Conservation (phyloP, 2,797 vertebrate genomes). For the Coregonus sp. region DNA sequence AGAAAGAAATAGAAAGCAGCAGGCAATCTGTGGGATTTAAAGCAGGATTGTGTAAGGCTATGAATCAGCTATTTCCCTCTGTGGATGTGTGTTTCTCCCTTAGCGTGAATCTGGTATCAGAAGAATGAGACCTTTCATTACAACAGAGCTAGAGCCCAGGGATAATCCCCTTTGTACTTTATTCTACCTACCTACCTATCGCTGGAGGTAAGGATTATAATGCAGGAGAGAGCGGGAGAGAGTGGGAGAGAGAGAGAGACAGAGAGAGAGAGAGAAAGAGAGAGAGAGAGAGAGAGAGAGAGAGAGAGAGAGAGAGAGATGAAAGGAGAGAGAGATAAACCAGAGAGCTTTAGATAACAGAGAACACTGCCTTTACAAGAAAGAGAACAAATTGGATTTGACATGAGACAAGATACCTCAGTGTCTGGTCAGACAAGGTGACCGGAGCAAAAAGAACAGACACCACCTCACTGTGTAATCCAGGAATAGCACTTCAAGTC, state of each 20-base stretch:
- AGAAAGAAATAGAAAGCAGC: background rate
- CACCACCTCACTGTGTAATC: background rate
- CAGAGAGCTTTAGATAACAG: background rate
- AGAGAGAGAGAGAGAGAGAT: too few species aligned
- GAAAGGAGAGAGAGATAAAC: too few species aligned
- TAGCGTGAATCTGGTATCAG: background rate
- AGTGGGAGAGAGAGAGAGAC: background rate
- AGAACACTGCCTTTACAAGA: conserved; percentile 35
- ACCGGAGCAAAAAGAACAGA: conserved; percentile 7
- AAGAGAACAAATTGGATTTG: conserved; percentile 44
- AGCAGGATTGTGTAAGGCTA: background rate
- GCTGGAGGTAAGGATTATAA: conserved; percentile 19
- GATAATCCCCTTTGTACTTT: conserved; percentile 7
- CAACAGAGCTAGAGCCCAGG: background rate
- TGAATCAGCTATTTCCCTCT: background rate
- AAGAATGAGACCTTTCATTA: conserved; percentile 6
- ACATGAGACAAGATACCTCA: conserved; percentile 31
- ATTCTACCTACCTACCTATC: conserved; percentile 4
- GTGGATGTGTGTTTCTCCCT: background rate
- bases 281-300: background rate
- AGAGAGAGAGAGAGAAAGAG: background rate
- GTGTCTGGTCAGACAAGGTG: conserved; percentile 26
- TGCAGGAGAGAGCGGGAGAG: background rate
- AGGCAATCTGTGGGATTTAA: background rate
- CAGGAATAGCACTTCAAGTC: background rate